phyloP scores from a whole-genome alignment of 2,113 vertebrate genomes.

The Gymnobelideus leadbeateri region DNA sequence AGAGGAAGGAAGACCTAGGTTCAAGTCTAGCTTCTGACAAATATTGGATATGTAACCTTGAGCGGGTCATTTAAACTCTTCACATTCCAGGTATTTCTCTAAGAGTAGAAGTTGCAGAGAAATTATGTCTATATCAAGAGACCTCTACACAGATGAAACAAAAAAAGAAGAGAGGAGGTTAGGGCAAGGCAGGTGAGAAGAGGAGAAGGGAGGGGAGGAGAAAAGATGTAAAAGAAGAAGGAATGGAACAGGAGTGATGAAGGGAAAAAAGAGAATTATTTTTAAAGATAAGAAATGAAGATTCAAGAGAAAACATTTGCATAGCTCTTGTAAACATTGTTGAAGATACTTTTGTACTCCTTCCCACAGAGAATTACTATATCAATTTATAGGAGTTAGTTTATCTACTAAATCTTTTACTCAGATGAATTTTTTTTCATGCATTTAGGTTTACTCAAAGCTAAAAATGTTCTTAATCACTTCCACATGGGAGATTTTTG shows the following conservation, averaged over 20 bases:
- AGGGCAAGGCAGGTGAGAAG: neutral
- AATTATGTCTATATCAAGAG: neutral
- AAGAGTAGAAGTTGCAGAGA: neutral
- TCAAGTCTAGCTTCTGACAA: neutral
- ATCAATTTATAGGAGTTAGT: neutral
- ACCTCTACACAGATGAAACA: neutral
- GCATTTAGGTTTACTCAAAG: neutral
- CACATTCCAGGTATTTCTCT: neutral
- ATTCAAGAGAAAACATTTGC: neutral
- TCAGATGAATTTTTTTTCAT: neutral
- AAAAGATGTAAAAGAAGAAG: no score
- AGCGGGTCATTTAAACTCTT: neutral
- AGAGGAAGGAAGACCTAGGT: neutral
- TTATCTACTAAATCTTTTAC: neutral
- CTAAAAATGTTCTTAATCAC: neutral
- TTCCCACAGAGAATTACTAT: neutral
- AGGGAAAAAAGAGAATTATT: neutral
- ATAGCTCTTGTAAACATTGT: neutral
- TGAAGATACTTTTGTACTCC: neutral
- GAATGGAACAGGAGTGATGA: neutral
- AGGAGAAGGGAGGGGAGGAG: neutral
- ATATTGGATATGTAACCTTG: neutral
- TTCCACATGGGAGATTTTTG: neutral
- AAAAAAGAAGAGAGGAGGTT: neutral
- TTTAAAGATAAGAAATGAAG: neutral